phyloP scores from a whole-genome alignment of 92 coral and sea anemone genomes.

The Galaxea fascicularis region DNA sequence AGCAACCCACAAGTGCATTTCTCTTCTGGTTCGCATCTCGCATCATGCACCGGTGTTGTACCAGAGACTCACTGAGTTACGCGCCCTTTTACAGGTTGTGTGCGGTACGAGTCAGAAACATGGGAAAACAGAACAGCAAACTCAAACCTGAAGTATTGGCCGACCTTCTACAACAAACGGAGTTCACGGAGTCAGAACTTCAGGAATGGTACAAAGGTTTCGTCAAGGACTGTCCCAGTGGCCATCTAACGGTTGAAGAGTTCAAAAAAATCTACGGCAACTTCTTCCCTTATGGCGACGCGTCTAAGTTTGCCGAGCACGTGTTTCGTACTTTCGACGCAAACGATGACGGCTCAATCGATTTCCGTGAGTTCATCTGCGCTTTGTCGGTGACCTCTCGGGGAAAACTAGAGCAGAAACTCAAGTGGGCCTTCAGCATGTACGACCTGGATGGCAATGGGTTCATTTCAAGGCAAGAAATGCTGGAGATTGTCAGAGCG shows the following conservation, averaged over 20 bases:
- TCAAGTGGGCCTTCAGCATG: slow-evolving; percentile 99
- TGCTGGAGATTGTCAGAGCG: slow-evolving; percentile 95
- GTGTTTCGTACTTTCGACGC: slow-evolving; percentile 96
- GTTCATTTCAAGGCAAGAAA: slow-evolving; percentile 86
- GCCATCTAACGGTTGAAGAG: slow-evolving; percentile 89
- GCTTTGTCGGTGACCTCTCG: slow-evolving; percentile 99
- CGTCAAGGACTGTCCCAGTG: slow-evolving; percentile 94
- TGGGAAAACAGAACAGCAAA: slow-evolving; percentile 99
- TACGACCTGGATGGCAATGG: slow-evolving; percentile 97
- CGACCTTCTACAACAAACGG: slow-evolving; percentile 87
- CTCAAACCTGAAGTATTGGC: slow-evolving; percentile 90
- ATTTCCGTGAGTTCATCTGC: slow-evolving; percentile 99
- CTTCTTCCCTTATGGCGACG: slow-evolving; percentile 98
- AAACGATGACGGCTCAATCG: slow-evolving; percentile 91
- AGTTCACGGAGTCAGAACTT: slow-evolving; percentile 89
- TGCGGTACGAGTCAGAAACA: slow-evolving; percentile 21
- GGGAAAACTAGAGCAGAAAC: slow-evolving; percentile 95
- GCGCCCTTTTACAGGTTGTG: slow-evolving; percentile 46
- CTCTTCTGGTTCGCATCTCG: neutral
- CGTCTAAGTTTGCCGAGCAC: slow-evolving; percentile 98
- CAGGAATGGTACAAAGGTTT: slow-evolving; percentile 99
- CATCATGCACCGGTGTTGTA: neutral
- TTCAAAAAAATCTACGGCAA: slow-evolving; percentile 98
- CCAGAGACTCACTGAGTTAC: slow-evolving; percentile 44
- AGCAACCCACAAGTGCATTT: neutral